Percentiles rank a stretch among this genome's conserved stretches.
These are phyloP conservation scores for Forbesichthys papilliferus DNA, from an alignment of 2,113 vertebrate species.

Conservation along the genomic window DNA sequence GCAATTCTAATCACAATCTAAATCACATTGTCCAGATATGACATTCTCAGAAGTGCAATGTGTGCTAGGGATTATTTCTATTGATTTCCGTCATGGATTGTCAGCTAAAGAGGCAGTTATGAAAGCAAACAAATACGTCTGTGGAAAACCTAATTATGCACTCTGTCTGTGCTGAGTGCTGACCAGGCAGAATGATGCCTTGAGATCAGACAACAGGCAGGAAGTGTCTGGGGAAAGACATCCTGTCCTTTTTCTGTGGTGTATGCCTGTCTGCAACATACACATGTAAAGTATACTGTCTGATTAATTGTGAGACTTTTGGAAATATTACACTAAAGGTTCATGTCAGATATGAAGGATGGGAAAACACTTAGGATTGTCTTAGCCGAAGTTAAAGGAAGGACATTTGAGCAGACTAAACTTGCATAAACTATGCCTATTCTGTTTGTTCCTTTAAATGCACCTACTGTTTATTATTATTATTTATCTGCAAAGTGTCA, in stretches of 20 bases:
- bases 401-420: no score
- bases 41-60: slow-evolving; percentile 2
- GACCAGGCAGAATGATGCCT: background rate
- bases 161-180: slow-evolving; percentile 5
- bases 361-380: background rate
- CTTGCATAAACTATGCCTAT: no score
- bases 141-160: slow-evolving; percentile 2
- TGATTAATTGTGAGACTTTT: background rate
- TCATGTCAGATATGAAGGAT: slow-evolving; percentile 4
- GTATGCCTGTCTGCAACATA: no score
- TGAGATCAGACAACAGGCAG: background rate
- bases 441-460: background rate
- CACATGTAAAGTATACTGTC: background rate
- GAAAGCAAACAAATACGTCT: slow-evolving; percentile 8
- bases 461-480: background rate
- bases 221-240: background rate
- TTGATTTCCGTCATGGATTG: slow-evolving; percentile 3
- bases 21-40: background rate
- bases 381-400: background rate
- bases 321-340: background rate
- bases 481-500: background rate
- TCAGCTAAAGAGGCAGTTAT: slow-evolving; percentile 10
- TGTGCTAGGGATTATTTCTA: slow-evolving; percentile 4
- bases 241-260: background rate
- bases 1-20: background rate